Conservation (phyloP, 2,113 vertebrate species). For the Laterallus jamaicensis region DNA sequence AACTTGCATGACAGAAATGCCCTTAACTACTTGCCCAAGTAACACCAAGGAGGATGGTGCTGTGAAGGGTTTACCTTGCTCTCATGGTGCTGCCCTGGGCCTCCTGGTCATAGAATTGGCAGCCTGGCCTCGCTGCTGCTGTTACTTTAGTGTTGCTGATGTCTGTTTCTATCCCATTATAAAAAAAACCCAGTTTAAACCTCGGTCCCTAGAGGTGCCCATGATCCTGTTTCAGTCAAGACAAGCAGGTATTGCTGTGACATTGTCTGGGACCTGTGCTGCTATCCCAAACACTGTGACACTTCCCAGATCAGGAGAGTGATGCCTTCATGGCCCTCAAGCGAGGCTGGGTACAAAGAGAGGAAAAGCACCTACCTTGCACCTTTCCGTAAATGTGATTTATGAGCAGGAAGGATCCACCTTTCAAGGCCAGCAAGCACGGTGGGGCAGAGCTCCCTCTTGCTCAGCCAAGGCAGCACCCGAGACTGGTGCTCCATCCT, state of each 20-base stretch:
- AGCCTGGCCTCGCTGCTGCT: background rate
- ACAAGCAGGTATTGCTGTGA: background rate
- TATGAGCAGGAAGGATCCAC: background rate
- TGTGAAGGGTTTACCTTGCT: background rate
- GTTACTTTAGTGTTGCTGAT: background rate
- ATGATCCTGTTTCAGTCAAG: background rate
- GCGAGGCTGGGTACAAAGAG: background rate
- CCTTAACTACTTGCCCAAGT: background rate
- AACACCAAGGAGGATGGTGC: background rate
- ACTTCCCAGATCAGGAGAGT: background rate
- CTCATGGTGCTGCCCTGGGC: rapidly evolving
- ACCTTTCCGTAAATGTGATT: background rate
- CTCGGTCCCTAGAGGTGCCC: rapidly evolving
- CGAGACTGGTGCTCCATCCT: background rate
- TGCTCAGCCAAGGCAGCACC: background rate
- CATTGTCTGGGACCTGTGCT: background rate
- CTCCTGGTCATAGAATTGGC: rapidly evolving
- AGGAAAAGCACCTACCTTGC: background rate
- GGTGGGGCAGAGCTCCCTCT: background rate
- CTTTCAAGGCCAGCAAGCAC: rapidly evolving
- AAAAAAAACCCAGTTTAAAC: background rate
- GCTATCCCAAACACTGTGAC: background rate
- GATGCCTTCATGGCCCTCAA: background rate
- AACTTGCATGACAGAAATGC: background rate
- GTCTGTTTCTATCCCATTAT: background rate